Base-by-base conservation (phyloP, 1,140 invertebrate species). In the Drosophila sucinea region DNA sequence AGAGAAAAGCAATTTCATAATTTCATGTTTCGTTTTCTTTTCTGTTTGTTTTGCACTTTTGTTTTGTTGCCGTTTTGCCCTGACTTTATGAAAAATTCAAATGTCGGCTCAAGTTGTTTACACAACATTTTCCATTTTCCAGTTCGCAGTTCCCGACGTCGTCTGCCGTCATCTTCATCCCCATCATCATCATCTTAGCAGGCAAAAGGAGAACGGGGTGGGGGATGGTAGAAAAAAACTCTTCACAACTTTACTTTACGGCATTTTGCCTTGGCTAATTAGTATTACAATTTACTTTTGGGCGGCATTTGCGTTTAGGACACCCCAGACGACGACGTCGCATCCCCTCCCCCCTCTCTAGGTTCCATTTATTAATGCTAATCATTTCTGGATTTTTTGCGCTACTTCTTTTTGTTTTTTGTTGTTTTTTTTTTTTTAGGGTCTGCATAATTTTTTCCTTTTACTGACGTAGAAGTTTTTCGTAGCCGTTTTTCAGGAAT, bases 261-360 rank as follows among this genome's bases (percentile, higher is more conserved):
- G 67, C 64, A 62, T 79, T 79, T 70, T 76, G 71, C 77, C 56
- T 81, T 67, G 67, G 81, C 83, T 90, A 90, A 90, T 90, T 90
- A 90, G 87, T 82, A 87, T 90, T 90, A 81, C 87, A 87, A 90
- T 89, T 90, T 87, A 75, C 77, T 65, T 51, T 81, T 89, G 66
- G 57, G 67, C 62, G 61, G 33, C 56, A 60, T 77, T 74, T 80
- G 80, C 73, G 58, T 73, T 75, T 70, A 69, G 72, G 35, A 41
- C 32, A 44, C 54, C 57, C n/a, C 68, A 65, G 62, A 44, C 23
- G 63, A 64, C 60, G 60, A 57, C 55, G 58, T n/a, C 44, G 33
- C 65, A 67, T 30, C 55, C 58, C 51, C 6, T 60, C 56, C 67
- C 66, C 70, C 77, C 17, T 51, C 23, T 27, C 23, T 25, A 27